Conservation (phyloP, 2,888 invertebrate species). For the Linnaemya vulpina region DNA sequence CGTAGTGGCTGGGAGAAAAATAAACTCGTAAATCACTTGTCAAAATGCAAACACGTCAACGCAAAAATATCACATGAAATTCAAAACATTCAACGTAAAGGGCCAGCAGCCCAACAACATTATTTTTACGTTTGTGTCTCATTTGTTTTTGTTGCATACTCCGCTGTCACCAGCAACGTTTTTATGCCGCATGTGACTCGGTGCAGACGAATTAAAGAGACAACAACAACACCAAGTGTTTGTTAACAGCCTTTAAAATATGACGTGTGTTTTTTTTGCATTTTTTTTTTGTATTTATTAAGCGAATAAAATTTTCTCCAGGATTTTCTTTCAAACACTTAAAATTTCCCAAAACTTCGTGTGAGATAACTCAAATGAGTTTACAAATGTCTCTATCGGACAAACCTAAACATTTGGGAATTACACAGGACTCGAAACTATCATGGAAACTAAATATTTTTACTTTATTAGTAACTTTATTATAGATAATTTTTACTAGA, state of each 20-base stretch:
- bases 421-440: no score
- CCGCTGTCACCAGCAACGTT: constrained; percentile 19
- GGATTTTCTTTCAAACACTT: no score
- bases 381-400: no score
- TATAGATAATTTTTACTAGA: no score
- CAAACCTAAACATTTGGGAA: no score
- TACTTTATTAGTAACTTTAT: no score
- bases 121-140: neutral
- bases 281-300: no score
- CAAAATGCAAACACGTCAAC: constrained; percentile 71
- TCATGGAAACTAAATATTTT: no score
- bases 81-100: constrained; percentile 53
- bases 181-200: neutral
- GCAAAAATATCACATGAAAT: constrained; percentile 68
- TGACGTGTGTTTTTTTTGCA: neutral
- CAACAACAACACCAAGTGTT: constrained; percentile 40
- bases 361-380: no score
- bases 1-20: constrained; percentile 25
- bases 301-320: no score
- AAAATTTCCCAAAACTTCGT: no score
- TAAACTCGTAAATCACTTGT: constrained; percentile 70
- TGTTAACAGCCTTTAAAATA: constrained; percentile 39
- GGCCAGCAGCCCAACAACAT: constrained; percentile 34
- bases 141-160: constrained; percentile 8
- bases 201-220: neutral